Percentiles rank a stretch among this genome's conserved stretches.
Evolutionary conservation across 2,113 vertebrate genomes (phyloP).

Genomic region (Xenopus borealis): DNA sequence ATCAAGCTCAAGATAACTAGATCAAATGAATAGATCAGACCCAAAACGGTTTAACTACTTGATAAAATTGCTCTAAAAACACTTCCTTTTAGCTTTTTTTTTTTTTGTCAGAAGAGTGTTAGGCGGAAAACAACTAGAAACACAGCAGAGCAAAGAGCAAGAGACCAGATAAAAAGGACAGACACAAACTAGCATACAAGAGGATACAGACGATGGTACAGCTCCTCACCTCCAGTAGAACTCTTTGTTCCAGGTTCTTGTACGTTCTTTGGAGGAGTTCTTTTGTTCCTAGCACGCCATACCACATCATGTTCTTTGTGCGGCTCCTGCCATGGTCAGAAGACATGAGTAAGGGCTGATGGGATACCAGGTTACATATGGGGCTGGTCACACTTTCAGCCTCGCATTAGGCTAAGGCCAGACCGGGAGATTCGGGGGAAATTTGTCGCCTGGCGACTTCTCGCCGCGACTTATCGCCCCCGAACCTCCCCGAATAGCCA

Average conservation of each 20-base stretch:
- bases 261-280: conserved; percentile 90
- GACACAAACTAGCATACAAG: not conserved
- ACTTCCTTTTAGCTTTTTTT: no score
- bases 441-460: no score
- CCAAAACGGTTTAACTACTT: no score
- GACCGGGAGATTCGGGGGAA: no score
- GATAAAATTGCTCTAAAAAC: no score
- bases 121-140: not conserved
- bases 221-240: conserved; percentile 82
- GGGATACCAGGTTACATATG: not conserved
- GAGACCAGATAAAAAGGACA: not conserved
- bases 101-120: no score
- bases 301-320: conserved; percentile 99
- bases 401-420: no score
- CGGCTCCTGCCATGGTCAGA: conserved; percentile 72
- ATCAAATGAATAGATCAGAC: no score
- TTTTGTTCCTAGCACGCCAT: conserved; percentile 88
- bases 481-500: no score
- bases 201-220: not conserved
- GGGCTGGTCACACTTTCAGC: not conserved
- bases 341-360: not conserved
- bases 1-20: no score
- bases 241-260: conserved; percentile 88
- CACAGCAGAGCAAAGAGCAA: not conserved
- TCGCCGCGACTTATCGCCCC: no score